Evolutionary conservation across 2,888 invertebrate species (phyloP), one percentile per base, ranked within the genome.

Genomic region (Aricia artaxerxes): DNA sequence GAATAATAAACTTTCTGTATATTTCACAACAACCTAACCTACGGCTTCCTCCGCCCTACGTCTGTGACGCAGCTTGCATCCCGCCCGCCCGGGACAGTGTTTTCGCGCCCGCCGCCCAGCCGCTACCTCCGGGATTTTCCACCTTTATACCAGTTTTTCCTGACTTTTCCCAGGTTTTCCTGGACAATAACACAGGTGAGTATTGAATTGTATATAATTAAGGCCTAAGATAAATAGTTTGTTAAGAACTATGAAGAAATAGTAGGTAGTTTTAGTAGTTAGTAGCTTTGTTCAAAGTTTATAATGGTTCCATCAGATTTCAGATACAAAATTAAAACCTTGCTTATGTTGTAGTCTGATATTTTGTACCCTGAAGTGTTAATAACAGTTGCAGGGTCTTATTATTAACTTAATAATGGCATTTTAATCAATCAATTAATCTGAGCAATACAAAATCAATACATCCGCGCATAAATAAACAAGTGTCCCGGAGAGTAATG

Each of bases 21-120:
- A 0, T 16, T 57, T 16, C 16, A 57, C n/a, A 13, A 24, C n/a
- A 24, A 64, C 1, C 64, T 64, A 9, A 31, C 35, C 16, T 69
- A 38, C 69, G 11, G 0, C 35, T 69, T 13, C 35, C 4, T 5
- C 35, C 13, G 69, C 69, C 35, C 69, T 69, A 35, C 35, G 35
- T 13, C 69, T 38, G 35, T 16, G 13, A 13, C 5, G 69, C 35
- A 13, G 24, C 31, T 24, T 64, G 35, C 69, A 69, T 69, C 69
- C 69, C 69, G 69, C 69, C 35, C 35, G 69, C 69, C 13, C 35
- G 69, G 69, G 69, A 69, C 69, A 69, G 35, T 69, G 64, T 64
- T 64, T 64, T 64, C 64, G 64, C 64, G 64, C 31, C 31, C 64
- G 64, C 64, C 64, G 64, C 64, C 31, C 24, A 64, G 31, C 31